These are phyloP conservation scores for Trichonephila clavata DNA, from an alignment of 1,140 invertebrate species.

Conservation along the genomic window DNA sequence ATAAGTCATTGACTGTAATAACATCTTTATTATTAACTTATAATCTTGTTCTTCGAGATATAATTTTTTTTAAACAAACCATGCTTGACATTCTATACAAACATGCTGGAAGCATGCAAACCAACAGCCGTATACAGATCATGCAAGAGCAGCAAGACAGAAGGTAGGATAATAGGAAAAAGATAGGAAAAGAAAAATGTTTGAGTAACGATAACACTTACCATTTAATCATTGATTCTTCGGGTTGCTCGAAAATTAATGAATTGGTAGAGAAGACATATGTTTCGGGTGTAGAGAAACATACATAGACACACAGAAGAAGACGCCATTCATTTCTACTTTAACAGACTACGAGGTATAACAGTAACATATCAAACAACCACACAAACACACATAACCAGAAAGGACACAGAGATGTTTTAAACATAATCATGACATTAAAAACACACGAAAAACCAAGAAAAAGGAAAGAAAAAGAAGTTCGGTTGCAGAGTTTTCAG, in stretches of 20 bases:
- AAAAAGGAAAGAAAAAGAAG: not conserved
- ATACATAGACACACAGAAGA: conserved; percentile 68
- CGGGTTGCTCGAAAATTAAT: not conserved
- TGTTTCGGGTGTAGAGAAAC: conserved; percentile 45
- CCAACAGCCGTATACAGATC: conserved; percentile 30
- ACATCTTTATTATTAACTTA: too few relatives aligned
- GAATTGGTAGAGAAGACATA: conserved; percentile 27
- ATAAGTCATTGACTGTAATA: too few relatives aligned
- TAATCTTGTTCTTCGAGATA: not conserved
- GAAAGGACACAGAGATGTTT: not conserved
- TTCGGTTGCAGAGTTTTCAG: not conserved
- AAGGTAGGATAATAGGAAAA: not conserved
- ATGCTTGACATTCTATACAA: not conserved
- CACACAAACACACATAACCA: conserved; percentile 65
- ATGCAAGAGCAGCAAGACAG: not conserved
- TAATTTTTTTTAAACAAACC: not conserved
- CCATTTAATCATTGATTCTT: not conserved
- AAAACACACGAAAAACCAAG: conserved; percentile 29
- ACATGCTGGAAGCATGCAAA: conserved; percentile 11
- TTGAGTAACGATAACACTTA: conserved; percentile 36
- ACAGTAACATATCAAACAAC: conserved; percentile 39
- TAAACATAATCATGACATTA: conserved; percentile 30
- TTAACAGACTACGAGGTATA: conserved; percentile 62
- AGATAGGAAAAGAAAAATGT: not conserved
- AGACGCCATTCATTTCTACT: conserved; percentile 71